Evolutionary conservation across 2,113 vertebrate genomes (phyloP).

Genomic region (Myiozetetes cayanensis): DNA sequence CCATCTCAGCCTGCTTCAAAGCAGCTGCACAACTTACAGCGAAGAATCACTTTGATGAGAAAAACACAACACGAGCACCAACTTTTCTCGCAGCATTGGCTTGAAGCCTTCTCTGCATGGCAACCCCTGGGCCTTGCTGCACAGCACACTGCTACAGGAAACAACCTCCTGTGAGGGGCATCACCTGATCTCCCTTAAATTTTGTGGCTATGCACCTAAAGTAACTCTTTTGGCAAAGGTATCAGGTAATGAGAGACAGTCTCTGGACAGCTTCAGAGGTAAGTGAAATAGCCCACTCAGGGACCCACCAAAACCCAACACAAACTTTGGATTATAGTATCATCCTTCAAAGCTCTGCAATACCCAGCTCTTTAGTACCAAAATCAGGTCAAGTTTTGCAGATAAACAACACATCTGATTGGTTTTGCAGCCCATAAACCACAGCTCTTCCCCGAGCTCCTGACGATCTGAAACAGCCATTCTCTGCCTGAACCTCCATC

Average conservation of each 20-base stretch:
- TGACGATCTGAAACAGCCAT: not conserved
- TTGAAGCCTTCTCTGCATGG: not conserved
- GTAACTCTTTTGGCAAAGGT: not conserved
- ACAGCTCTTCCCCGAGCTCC: not conserved
- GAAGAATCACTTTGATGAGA: not conserved
- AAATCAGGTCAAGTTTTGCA: not conserved
- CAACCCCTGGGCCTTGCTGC: not conserved
- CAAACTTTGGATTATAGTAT: not conserved
- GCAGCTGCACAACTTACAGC: not conserved
- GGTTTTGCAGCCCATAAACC: not conserved
- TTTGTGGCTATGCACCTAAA: not conserved
- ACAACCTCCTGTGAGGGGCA: not conserved
- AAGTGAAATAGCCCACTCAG: not conserved
- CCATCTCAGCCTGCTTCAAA: not conserved
- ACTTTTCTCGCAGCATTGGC: not conserved
- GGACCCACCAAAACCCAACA: not conserved
- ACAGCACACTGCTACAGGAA: not conserved
- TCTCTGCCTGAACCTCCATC: not conserved
- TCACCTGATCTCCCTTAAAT: not conserved
- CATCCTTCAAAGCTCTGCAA: not conserved
- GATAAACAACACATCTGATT: not conserved
- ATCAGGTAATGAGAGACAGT: not conserved
- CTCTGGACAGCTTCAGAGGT: not conserved
- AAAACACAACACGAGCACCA: not conserved
- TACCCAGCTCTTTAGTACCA: not conserved